Base-by-base conservation (phyloP, 2,797 vertebrate genomes). In the Gymnothorax reevesii region DNA sequence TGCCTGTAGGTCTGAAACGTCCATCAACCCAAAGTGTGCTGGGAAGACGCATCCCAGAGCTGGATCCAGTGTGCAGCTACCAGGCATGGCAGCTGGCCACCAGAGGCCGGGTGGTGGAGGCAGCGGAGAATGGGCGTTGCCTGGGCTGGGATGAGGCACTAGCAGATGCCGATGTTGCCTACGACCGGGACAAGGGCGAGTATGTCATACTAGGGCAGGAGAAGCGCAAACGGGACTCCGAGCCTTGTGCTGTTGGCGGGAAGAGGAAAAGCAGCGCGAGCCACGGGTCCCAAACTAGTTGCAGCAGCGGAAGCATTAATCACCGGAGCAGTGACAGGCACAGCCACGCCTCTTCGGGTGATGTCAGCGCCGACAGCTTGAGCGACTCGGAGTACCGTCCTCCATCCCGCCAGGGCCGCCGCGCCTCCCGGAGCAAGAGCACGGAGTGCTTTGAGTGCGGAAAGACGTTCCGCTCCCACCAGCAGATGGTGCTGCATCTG, bases 81-180 rank as follows among this genome's bases (percentile, higher is more conserved):
- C 98, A 98, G 91, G 97, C 98, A 88, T 99, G 98, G 98, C 97
- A 98, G 89, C 94, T 99, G 90, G 97, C 97, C 90, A 98, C 97
- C 33, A 96, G 97, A 92, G 98, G 98, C 89, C 96, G 94, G 93
- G 97, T 99, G 85, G 97, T 95, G 8, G 97, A 99, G 90, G 97
- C 97, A 0, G 92, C 96, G 0, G 98, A 98, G 86, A 95, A 92
- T 54, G 95, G 95, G 90, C 96, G 94, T 87, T 89, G 94, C 95
- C 57, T 93, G 95, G 49, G 93, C 54, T 96, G 95, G 89, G 97
- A 97, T 0, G 97, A 98, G 86, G 92, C 91, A 3, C 88, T 96
- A 13, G 94, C 94, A 0, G 96, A 96, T 85, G 95, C 96, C 0
- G 94, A 97, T 0, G 97, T 97, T 86, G 96, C 97, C 83, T 97